Base-by-base conservation (phyloP, 2,888 invertebrate genomes). In the Bombyx huttoni region DNA sequence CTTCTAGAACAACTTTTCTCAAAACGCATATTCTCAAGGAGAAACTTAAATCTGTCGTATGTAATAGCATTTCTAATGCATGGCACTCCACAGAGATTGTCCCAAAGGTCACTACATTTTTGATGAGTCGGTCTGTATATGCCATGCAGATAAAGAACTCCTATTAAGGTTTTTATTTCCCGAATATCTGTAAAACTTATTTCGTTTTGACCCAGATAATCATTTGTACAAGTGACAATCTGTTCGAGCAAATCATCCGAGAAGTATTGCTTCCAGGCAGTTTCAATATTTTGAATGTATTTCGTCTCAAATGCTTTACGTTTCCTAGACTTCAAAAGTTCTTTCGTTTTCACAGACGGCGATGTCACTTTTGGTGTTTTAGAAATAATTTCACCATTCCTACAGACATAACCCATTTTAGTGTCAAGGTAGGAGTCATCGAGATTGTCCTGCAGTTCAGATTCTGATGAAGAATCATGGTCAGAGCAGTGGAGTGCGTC, bases 131-230 rank as follows among this genome's bases (percentile, higher is more conserved):
- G 76, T 58, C 86, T 71, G 75, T 81, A 78, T 60, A 86, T 76
- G 7, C 87, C 88, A 58, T 81, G 78, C 50, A 84, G 67, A 64
- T 89, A 88, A 53, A 88, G 64, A 61, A 89, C 78, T 35, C 86
- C 87, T 55, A 88, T 79, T 50, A 89, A 60, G 49, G 74, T 70
- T 70, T 77, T 84, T 54, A 89, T 70, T 78, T 88, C 88, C 49
- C 57, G 61, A 51, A 74, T 62, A 58, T 40, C 55, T 12, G 62
- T 57, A 52, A 60, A 58, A 51, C 54, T 57, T 24, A 55, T 65
- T 69, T 8, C 63, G 54, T 63, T 69, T 56, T 60, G 72, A n/a
- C 59, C 51, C 49, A 88, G 79, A 57, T 74, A 78, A 52, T 76
- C 73, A 69, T 89, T 88, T 49, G 86, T 87, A 24, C 82, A 77